Evolutionary conservation across 2,888 invertebrate genomes (phyloP).

Genomic region (Coelopa pilipes): DNA sequence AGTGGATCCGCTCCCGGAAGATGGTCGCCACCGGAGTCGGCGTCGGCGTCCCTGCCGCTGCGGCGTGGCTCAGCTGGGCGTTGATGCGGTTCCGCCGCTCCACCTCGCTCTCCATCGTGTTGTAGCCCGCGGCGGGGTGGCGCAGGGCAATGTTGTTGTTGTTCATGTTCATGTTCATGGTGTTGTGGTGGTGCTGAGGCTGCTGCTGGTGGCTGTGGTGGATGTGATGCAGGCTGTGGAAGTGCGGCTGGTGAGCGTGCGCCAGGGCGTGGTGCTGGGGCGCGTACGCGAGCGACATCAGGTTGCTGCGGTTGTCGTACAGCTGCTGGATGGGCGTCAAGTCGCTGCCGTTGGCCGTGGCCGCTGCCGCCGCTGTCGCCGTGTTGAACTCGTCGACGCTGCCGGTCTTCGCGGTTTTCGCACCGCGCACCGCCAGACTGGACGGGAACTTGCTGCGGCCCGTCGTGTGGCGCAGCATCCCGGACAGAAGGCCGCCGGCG

Average conservation of each 20-base stretch:
- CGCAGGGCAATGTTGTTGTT: slow-evolving; percentile 51
- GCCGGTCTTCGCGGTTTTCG: slow-evolving; percentile 26
- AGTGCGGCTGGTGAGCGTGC: slow-evolving; percentile 41
- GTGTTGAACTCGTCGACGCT: slow-evolving; percentile 54
- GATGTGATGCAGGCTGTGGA: slow-evolving; percentile 50
- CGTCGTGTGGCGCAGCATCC: slow-evolving; percentile 51
- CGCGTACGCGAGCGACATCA: slow-evolving; percentile 60
- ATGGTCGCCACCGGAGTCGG: slow-evolving; percentile 60
- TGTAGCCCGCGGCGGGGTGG: slow-evolving; percentile 56
- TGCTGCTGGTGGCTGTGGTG: slow-evolving; percentile 44
- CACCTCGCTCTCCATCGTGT: slow-evolving; percentile 63
- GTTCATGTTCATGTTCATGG: slow-evolving; percentile 36
- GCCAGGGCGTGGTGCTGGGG: slow-evolving; percentile 47
- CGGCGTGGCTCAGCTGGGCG: slow-evolving; percentile 58
- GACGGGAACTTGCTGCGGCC: slow-evolving; percentile 41
- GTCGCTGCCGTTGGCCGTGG: slow-evolving; percentile 53
- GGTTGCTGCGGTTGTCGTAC: slow-evolving; percentile 62
- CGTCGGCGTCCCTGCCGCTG: slow-evolving; percentile 51
- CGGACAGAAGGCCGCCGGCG: slow-evolving; percentile 48
- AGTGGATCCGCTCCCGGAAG: slow-evolving; percentile 61
- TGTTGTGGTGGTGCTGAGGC: slow-evolving; percentile 47
- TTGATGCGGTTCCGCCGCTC: slow-evolving; percentile 65
- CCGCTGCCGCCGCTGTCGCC: slow-evolving; percentile 54
- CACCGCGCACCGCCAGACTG: slow-evolving; percentile 26
- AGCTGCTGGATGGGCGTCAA: slow-evolving; percentile 56